phyloP scores from a whole-genome alignment of 2,888 invertebrate species.

The Harpalus rubripes region DNA sequence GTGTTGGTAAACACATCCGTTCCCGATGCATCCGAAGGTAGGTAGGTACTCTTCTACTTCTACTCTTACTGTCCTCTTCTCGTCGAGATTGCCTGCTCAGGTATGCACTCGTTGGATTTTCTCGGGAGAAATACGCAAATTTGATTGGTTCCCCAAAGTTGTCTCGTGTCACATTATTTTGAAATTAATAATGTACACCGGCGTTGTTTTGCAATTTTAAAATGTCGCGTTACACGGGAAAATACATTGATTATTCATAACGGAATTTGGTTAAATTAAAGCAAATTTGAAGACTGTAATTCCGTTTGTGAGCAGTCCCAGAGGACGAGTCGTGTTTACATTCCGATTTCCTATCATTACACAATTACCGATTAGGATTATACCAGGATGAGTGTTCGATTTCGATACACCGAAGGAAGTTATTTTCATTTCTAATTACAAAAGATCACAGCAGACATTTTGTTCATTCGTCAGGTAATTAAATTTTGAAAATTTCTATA shows the following conservation, averaged over 20 bases:
- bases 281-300: slow-evolving; percentile 58
- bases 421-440: background rate
- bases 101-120: slow-evolving; percentile 74
- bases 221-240: slow-evolving; percentile 42
- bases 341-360: slow-evolving; percentile 24
- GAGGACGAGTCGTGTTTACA: slow-evolving; percentile 4
- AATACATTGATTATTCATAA: slow-evolving; percentile 60
- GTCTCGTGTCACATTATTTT: slow-evolving; percentile 63
- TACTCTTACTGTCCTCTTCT: no score
- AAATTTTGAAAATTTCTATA: no score
- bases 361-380: slow-evolving; percentile 7
- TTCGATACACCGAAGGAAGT: background rate
- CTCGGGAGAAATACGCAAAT: slow-evolving; percentile 76
- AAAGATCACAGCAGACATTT: background rate
- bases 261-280: slow-evolving; percentile 60
- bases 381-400: background rate
- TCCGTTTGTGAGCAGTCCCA: slow-evolving; percentile 11
- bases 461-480: no score
- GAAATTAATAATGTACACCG: slow-evolving; percentile 62
- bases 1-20: background rate
- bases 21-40: no score
- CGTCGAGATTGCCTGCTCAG: slow-evolving; percentile 73
- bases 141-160: slow-evolving; percentile 74
- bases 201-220: slow-evolving; percentile 61
- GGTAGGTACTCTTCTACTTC: no score